Conservation (phyloP, 2,797 vertebrate genomes). For the Acipenser ruthenus region DNA sequence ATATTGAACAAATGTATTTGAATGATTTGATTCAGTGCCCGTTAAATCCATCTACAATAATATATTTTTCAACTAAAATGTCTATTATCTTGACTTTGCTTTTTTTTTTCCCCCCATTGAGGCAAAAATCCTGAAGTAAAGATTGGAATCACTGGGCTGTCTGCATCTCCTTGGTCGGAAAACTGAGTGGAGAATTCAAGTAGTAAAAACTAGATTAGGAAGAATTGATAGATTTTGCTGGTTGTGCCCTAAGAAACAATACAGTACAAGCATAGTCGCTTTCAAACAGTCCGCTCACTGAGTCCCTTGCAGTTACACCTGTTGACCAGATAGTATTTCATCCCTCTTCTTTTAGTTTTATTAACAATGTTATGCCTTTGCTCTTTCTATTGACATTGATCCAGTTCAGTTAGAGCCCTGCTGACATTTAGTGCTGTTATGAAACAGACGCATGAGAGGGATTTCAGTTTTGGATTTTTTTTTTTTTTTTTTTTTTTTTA, state of each 20-base stretch:
- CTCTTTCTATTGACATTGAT: conserved; percentile 30
- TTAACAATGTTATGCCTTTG: conserved; percentile 10
- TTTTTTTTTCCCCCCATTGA: not conserved
- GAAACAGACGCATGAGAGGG: conserved; percentile 17
- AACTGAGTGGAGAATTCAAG: not conserved
- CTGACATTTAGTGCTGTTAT: conserved; percentile 28
- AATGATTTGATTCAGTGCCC: too few relatives aligned
- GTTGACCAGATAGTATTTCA: conserved; percentile 1
- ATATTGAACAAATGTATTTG: too few relatives aligned
- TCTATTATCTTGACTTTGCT: conserved; percentile 11
- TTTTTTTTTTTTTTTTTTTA: conserved; percentile 18
- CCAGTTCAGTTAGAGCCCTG: conserved; percentile 16
- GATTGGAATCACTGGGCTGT: conserved; percentile 3
- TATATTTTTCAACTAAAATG: conserved; percentile 10
- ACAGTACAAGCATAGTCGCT: conserved; percentile 1
- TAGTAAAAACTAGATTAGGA: conserved; percentile 2
- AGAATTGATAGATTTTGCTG: conserved; percentile 6
- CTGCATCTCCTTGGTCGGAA: not conserved
- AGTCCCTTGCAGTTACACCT: not conserved
- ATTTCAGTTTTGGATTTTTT: conserved; percentile 16
- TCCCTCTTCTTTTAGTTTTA: conserved; percentile 5
- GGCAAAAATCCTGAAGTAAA: not conserved
- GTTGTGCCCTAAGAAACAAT: not conserved
- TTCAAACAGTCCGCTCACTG: not conserved
- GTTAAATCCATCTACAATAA: not conserved